Evolutionary conservation across 1,140 invertebrate genomes (phyloP).

Genomic region (Heliconius nattereri): DNA sequence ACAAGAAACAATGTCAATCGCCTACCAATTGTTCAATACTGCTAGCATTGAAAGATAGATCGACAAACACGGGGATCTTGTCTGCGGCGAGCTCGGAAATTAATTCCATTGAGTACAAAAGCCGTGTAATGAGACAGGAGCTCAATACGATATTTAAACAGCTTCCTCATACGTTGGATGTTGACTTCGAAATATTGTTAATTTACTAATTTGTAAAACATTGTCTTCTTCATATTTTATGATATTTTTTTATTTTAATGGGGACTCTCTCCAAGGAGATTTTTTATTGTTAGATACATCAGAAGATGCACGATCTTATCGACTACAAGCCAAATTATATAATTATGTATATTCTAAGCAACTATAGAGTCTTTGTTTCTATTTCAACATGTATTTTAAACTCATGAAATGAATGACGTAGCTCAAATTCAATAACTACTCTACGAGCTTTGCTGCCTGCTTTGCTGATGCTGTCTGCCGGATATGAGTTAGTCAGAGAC

Average conservation of each 20-base stretch:
- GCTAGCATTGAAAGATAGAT: slow-evolving; percentile 37
- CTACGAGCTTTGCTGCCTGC: not conserved
- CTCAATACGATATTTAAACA: slow-evolving; percentile 35
- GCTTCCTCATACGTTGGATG: not conserved
- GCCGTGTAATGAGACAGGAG: slow-evolving; percentile 53
- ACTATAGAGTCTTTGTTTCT: not conserved
- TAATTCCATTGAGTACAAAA: slow-evolving; percentile 64
- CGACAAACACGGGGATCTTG: slow-evolving; percentile 43
- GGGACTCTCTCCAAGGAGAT: too few species aligned
- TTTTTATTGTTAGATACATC: too few species aligned
- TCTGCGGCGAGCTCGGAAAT: slow-evolving; percentile 62
- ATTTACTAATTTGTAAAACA: not conserved
- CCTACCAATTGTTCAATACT: slow-evolving; percentile 34
- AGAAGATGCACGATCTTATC: too few species aligned
- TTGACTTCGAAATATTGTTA: slow-evolving; percentile 15
- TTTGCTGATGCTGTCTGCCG: slow-evolving; percentile 6
- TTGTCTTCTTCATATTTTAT: not conserved
- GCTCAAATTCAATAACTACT: not conserved
- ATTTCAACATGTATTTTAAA: not conserved
- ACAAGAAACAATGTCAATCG: slow-evolving; percentile 22
- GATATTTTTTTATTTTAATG: not conserved
- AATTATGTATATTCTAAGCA: not conserved
- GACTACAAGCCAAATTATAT: not conserved
- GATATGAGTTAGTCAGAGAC: slow-evolving; percentile 12
- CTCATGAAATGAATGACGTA: slow-evolving; percentile 11